Conservation (phyloP, 2,113 vertebrate genomes). For the Psilopogon haemacephalus region DNA sequence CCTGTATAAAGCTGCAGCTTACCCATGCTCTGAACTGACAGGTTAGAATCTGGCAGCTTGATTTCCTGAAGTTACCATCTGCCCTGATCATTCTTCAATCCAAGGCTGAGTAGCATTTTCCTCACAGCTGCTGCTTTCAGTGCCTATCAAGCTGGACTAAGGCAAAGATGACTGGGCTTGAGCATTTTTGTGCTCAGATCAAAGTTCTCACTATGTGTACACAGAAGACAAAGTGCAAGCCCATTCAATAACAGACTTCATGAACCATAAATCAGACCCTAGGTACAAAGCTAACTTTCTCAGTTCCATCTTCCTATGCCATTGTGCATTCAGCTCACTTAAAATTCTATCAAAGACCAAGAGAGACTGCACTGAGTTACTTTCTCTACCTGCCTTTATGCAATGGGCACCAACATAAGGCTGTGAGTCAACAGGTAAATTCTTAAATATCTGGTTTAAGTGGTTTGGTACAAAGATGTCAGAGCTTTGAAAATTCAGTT, state of each 20-base stretch:
- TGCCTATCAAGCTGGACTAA: not conserved
- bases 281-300: not conserved
- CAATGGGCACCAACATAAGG: not conserved
- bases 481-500: not conserved
- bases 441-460: not conserved
- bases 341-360: not conserved
- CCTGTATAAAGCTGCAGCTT: constrained; percentile 35
- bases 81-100: not conserved
- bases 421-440: not conserved
- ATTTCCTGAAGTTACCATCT: constrained; percentile 14
- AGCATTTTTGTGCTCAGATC: not conserved
- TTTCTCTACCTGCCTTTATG: not conserved
- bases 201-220: not conserved
- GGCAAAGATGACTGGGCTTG: not conserved
- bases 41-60: constrained; percentile 22
- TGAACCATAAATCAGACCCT: not conserved
- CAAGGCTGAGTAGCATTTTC: not conserved
- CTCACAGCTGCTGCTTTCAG: not conserved
- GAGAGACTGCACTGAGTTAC: not conserved
- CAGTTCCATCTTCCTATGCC: not conserved
- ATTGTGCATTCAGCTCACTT: not conserved
- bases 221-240: not conserved
- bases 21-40: constrained; percentile 33
- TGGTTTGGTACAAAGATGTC: not conserved
- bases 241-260: not conserved